These are phyloP conservation scores for Sebastes oblongus DNA, from an alignment of 2,797 vertebrate species.

Conservation along the genomic window DNA sequence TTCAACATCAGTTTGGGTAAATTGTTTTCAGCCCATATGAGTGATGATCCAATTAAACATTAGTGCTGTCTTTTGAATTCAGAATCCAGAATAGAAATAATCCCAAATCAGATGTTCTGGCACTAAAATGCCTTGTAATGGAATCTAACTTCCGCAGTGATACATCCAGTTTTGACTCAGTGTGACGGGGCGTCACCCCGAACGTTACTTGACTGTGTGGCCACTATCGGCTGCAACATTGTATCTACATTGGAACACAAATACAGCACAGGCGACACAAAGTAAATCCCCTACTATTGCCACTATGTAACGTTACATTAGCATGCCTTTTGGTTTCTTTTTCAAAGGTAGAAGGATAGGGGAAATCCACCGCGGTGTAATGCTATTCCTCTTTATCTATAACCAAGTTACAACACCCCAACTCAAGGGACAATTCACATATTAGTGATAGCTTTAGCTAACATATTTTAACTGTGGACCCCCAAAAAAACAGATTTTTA, in stretches of 20 bases:
- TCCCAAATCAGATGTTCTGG: slow-evolving; percentile 21
- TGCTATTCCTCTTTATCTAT: slow-evolving; percentile 14
- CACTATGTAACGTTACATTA: background rate
- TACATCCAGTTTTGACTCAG: slow-evolving; percentile 63
- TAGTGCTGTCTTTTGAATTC: background rate
- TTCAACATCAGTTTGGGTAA: background rate
- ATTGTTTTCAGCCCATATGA: background rate
- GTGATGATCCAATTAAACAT: background rate
- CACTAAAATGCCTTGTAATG: slow-evolving; percentile 54
- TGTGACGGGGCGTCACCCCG: slow-evolving; percentile 85
- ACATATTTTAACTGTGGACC: slow-evolving; percentile 44
- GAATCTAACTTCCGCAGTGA: slow-evolving; percentile 85
- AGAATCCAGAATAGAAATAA: background rate
- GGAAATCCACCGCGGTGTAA: background rate
- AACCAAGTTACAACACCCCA: slow-evolving; percentile 50
- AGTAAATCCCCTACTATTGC: background rate
- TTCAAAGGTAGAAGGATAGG: background rate
- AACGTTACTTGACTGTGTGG: slow-evolving; percentile 48
- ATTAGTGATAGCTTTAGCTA: slow-evolving; percentile 53
- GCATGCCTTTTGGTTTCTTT: slow-evolving; percentile 24
- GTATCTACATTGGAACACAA: background rate
- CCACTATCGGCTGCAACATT: slow-evolving; percentile 35
- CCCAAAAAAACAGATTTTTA: background rate
- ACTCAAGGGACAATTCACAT: slow-evolving; percentile 41
- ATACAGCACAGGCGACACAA: background rate